Percentiles rank a stretch among this genome's conserved stretches.
phyloP scores from a whole-genome alignment of 37 sponge, comb jelly and placozoan genomes.

The Spongilla lacustris region DNA sequence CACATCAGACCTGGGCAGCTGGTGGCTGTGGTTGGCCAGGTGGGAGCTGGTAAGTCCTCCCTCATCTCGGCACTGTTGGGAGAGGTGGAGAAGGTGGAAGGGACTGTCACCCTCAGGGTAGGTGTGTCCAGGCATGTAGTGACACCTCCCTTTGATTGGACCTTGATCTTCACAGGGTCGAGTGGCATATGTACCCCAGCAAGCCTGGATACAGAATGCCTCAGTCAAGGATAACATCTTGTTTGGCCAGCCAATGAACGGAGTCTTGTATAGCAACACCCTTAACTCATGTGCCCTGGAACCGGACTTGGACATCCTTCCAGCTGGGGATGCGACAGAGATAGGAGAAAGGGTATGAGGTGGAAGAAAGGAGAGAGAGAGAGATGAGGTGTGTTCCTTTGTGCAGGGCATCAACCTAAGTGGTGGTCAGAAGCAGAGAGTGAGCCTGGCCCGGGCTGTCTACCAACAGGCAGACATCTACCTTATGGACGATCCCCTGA shows the following conservation, averaged over 20 bases:
- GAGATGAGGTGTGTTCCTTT: background rate
- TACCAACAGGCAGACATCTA: slow-evolving; percentile 95
- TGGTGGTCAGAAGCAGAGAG: slow-evolving; percentile 99
- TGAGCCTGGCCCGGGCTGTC: slow-evolving; percentile 95
- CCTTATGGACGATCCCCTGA: slow-evolving; percentile 94
- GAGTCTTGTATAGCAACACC: slow-evolving; percentile 54
- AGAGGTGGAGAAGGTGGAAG: slow-evolving; percentile 93
- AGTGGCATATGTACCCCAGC: slow-evolving; percentile 96
- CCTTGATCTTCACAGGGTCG: slow-evolving; percentile 65
- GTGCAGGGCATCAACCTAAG: slow-evolving; percentile 96
- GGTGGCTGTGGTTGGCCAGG: slow-evolving; percentile 97
- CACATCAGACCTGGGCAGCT: slow-evolving; percentile 85
- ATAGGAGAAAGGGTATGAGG: slow-evolving; percentile 96
- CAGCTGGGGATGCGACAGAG: slow-evolving; percentile 96
- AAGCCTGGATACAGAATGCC: slow-evolving; percentile 98
- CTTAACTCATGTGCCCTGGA: slow-evolving; percentile 91
- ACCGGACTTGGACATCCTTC: slow-evolving; percentile 94
- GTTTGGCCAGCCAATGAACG: slow-evolving; percentile 79
- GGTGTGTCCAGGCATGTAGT: background rate
- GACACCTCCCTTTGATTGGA: background rate
- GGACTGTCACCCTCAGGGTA: slow-evolving; percentile 75
- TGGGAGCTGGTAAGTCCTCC: slow-evolving; percentile 98
- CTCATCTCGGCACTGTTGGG: slow-evolving; percentile 94
- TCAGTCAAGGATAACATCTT: slow-evolving; percentile 92
- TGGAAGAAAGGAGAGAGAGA: background rate